Percentiles rank a stretch among this genome's conserved stretches.
Conservation (phyloP, 2,888 invertebrate species). For the Coremacera marginata region DNA sequence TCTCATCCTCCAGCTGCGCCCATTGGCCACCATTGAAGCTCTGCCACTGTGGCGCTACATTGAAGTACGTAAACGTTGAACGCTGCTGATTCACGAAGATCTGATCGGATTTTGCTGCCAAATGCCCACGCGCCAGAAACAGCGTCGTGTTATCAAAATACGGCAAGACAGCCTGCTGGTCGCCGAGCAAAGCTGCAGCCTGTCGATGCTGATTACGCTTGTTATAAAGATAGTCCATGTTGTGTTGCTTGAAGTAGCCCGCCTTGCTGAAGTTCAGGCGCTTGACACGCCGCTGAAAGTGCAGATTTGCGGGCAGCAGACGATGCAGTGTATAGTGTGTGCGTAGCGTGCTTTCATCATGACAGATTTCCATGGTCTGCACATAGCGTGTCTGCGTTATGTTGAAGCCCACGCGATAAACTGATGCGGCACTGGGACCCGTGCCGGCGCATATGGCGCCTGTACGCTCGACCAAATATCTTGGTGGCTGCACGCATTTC, state of each 20-base stretch:
- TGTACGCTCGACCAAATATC: conserved; percentile 54
- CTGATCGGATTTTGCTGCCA: conserved; percentile 72
- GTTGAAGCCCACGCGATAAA: conserved; percentile 67
- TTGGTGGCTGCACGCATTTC: conserved; percentile 51
- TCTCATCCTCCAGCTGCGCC: conserved; percentile 70
- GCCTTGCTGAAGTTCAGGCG: conserved; percentile 64
- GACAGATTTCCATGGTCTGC: conserved; percentile 67
- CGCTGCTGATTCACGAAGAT: conserved; percentile 71
- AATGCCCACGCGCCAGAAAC: conserved; percentile 71
- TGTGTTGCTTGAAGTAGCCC: conserved; percentile 61
- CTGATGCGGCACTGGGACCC: conserved; percentile 38
- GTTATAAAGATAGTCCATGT: conserved; percentile 63
- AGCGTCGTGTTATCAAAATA: conserved; percentile 55
- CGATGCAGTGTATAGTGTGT: conserved; percentile 65
- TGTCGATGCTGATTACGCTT: conserved; percentile 61
- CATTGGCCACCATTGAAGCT: conserved; percentile 74
- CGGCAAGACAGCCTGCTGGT: conserved; percentile 38
- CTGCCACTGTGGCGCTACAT: conserved; percentile 73
- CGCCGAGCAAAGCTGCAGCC: conserved; percentile 59
- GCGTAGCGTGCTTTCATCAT: conserved; percentile 60
- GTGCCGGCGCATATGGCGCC: conserved; percentile 50
- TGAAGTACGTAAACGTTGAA: conserved; percentile 72
- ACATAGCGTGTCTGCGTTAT: conserved; percentile 61
- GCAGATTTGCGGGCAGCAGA: conserved; percentile 67
- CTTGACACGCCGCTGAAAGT: conserved; percentile 67